Conservation (phyloP, 1,140 invertebrate genomes). For the Sycobia sp. region DNA sequence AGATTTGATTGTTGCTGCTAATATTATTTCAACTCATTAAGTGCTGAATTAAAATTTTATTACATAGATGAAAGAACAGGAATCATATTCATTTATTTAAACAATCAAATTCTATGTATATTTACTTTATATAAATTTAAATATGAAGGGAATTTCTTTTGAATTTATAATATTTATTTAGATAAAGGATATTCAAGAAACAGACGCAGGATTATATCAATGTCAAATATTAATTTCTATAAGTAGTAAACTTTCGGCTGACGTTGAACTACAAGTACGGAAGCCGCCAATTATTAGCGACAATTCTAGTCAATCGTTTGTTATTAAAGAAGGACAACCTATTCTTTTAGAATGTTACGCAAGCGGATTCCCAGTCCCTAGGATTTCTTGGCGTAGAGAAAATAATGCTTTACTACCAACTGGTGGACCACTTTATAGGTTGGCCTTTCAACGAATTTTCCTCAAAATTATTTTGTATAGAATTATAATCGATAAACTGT, state of each 20-base stretch:
- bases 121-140: too few species aligned
- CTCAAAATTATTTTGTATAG: not conserved
- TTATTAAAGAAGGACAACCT: constrained; percentile 79
- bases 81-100: too few species aligned
- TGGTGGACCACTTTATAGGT: constrained; percentile 78
- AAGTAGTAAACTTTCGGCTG: constrained; percentile 78
- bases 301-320: constrained; percentile 85
- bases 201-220: constrained; percentile 85
- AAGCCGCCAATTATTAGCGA: constrained; percentile 89
- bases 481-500: constrained; percentile 27
- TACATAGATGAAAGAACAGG: too few species aligned
- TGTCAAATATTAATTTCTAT: constrained; percentile 84
- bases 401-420: constrained; percentile 92
- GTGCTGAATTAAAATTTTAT: too few species aligned
- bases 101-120: too few species aligned
- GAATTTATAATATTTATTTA: constrained; percentile 48
- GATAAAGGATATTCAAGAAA: constrained; percentile 95
- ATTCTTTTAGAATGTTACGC: constrained; percentile 88
- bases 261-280: constrained; percentile 82
- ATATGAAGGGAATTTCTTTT: too few species aligned
- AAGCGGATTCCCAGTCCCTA: constrained; percentile 79
- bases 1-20: too few species aligned
- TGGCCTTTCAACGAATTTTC: not conserved
- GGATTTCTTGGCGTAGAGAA: constrained; percentile 88
- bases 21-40: too few species aligned